phyloP scores from a whole-genome alignment of 2,113 vertebrate species.

The Callorhinus ursinus region DNA sequence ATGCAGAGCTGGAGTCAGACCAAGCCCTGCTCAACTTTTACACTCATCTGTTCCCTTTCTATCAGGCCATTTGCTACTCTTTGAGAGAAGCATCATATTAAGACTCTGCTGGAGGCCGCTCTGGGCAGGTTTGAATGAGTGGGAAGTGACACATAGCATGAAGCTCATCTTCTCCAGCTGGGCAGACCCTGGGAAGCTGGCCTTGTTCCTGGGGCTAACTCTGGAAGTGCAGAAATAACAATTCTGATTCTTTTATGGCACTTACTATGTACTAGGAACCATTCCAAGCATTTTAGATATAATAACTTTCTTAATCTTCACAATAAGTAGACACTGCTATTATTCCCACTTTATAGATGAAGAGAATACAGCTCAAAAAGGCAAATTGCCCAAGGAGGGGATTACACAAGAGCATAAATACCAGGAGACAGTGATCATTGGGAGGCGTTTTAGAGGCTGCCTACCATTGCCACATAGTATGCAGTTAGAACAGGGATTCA shows the following conservation, averaged over 20 bases:
- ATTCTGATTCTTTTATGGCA: neutral
- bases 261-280: neutral
- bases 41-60: neutral
- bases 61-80: neutral
- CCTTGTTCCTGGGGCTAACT: neutral
- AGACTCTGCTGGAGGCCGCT: neutral
- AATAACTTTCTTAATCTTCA: conserved; percentile 35
- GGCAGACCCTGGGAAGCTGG: neutral
- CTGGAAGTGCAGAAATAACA: neutral
- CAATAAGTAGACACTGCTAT: neutral
- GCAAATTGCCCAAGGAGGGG: neutral
- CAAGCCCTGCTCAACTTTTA: neutral
- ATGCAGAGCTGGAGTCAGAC: neutral
- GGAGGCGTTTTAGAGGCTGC: neutral
- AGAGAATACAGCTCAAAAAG: neutral
- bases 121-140: neutral
- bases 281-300: neutral
- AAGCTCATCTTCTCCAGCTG: neutral
- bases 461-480: neutral
- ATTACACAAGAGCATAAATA: neutral
- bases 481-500: neutral
- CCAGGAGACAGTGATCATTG: neutral
- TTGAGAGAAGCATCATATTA: neutral
- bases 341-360: conserved; percentile 23
- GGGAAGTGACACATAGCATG: neutral